Evolutionary conservation across 2,113 vertebrate species (phyloP).

Genomic region (Paedocypris sp.): DNA sequence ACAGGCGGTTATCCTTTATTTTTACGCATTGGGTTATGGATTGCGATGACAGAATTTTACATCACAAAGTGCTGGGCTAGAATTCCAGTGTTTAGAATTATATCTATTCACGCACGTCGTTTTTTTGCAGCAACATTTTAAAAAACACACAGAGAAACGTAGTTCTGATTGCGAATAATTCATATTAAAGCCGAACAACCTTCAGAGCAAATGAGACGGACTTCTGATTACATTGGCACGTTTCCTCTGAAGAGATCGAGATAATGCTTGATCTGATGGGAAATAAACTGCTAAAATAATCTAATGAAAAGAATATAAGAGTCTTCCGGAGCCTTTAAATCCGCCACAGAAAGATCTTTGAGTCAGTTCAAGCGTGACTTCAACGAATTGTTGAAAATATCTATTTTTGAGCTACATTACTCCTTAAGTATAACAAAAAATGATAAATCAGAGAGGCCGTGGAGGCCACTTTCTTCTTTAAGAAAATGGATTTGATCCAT

Average conservation of each 20-base stretch:
- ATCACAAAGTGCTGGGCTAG: not conserved
- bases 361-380: not conserved
- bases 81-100: too few relatives aligned
- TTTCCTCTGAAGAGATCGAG: constrained; percentile 1
- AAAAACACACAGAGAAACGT: too few relatives aligned
- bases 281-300: constrained; percentile 21
- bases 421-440: not conserved
- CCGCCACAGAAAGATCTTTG: not conserved
- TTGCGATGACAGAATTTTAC: not conserved
- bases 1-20: not conserved
- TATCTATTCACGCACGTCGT: too few relatives aligned
- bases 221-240: too few relatives aligned
- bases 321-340: not conserved
- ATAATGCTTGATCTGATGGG: constrained; percentile 20
- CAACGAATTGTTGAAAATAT: not conserved
- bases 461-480: not conserved
- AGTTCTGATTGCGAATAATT: too few relatives aligned
- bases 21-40: not conserved
- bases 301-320: constrained; percentile 16
- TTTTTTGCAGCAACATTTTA: too few relatives aligned
- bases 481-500: not conserved
- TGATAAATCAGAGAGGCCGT: not conserved
- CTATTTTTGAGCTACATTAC: not conserved
- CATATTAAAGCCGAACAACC: too few relatives aligned
- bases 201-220: too few relatives aligned